Conservation (phyloP, 2,797 vertebrate species). For the Distichodus sexfasciatus region DNA sequence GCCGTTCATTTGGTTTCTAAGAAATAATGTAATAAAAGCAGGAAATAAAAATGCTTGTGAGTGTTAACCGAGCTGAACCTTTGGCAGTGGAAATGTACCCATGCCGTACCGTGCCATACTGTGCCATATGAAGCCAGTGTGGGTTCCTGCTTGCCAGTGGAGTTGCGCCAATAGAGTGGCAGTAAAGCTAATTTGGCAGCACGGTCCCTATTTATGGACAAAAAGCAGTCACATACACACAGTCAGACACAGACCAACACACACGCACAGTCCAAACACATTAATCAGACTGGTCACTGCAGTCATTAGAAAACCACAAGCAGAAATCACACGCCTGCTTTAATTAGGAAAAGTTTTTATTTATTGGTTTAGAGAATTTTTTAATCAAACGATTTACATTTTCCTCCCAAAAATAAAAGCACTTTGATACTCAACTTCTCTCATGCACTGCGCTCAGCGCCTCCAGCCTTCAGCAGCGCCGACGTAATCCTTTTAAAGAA, state of each 20-base stretch:
- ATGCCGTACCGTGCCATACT: no score
- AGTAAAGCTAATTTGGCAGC: constrained; percentile 23
- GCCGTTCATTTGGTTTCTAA: no score
- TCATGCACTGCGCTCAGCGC: constrained; percentile 45
- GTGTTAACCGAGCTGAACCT: no score
- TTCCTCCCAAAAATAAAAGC: constrained; percentile 2
- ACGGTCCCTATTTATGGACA: constrained; percentile 36
- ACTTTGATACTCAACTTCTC: constrained; percentile 69
- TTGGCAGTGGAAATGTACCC: no score
- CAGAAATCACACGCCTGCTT: constrained; percentile 56
- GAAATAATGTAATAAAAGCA: no score
- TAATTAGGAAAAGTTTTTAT: constrained; percentile 67
- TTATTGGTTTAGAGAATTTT: constrained; percentile 60
- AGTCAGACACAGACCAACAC: constrained; percentile 59
- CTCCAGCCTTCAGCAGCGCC: constrained; percentile 60
- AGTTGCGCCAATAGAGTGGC: neutral
- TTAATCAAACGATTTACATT: constrained; percentile 54
- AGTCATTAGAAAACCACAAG: constrained; percentile 32
- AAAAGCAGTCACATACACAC: constrained; percentile 23
- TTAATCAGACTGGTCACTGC: constrained; percentile 44
- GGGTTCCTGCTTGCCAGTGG: neutral
- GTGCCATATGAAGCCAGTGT: no score
- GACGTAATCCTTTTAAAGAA: constrained; percentile 41
- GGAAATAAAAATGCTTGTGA: no score
- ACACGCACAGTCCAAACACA: neutral